These are phyloP conservation scores for Dunckerocampus dactyliophorus DNA, from an alignment of 2,113 vertebrate species.

Conservation along the genomic window DNA sequence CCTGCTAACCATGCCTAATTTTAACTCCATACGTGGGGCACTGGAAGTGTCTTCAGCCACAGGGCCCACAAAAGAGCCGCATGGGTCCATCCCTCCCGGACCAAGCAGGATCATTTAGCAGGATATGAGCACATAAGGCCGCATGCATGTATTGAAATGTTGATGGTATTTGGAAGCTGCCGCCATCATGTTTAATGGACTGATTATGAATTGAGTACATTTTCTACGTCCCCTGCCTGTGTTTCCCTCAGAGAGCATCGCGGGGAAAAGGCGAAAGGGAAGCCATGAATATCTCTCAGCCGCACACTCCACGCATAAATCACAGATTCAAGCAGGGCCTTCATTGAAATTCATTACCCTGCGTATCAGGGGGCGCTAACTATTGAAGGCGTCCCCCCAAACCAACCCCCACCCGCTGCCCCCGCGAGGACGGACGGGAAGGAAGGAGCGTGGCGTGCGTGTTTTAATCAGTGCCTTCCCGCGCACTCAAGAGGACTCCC, in stretches of 20 bases:
- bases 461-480: slow-evolving; percentile 64
- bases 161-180: background rate
- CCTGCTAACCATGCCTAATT: too few species aligned
- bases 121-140: too few species aligned
- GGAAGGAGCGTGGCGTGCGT: slow-evolving; percentile 38
- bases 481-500: slow-evolving; percentile 50
- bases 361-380: slow-evolving; percentile 64
- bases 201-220: slow-evolving; percentile 20
- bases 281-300: slow-evolving; percentile 62
- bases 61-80: too few species aligned
- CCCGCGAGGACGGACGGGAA: too few species aligned
- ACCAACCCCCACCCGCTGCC: background rate
- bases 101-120: too few species aligned
- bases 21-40: too few species aligned
- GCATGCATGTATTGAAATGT: too few species aligned
- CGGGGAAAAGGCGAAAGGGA: too few species aligned
- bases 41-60: too few species aligned
- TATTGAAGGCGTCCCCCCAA: slow-evolving; percentile 55
- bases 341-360: slow-evolving; percentile 72
- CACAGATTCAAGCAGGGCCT: slow-evolving; percentile 63
- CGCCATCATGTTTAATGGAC: slow-evolving; percentile 39
- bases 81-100: too few species aligned
- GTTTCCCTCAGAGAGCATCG: slow-evolving; percentile 49
- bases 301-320: slow-evolving; percentile 64
- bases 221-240: slow-evolving; percentile 29